phyloP scores from a whole-genome alignment of 2,113 vertebrate genomes.

The Myiagra hebetior region DNA sequence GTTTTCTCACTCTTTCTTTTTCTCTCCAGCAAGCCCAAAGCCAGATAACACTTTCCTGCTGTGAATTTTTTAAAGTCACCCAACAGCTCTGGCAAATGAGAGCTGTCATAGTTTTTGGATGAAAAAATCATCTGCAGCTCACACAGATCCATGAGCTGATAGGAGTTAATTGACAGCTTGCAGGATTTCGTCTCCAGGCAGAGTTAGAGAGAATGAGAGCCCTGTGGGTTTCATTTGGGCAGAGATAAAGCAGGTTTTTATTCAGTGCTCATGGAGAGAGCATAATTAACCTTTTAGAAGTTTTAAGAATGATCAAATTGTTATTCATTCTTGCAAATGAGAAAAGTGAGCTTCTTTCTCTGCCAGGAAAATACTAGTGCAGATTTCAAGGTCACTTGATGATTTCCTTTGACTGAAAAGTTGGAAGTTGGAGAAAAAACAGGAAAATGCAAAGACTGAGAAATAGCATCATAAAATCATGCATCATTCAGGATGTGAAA shows the following conservation, averaged over 20 bases:
- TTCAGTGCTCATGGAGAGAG: conserved; percentile 72
- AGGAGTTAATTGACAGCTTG: conserved; percentile 76
- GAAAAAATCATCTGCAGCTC: conserved; percentile 70
- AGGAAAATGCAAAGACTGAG: neutral
- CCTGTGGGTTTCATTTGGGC: conserved; percentile 75
- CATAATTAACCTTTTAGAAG: conserved; percentile 81
- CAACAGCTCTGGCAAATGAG: conserved; percentile 66
- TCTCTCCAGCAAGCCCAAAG: conserved; percentile 18
- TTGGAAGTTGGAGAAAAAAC: neutral
- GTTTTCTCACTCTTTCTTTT: conserved; percentile 8
- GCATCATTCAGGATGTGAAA: conserved; percentile 22
- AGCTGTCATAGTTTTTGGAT: conserved; percentile 66
- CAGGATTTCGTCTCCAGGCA: conserved; percentile 68
- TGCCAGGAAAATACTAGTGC: conserved; percentile 70
- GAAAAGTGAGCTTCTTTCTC: conserved; percentile 67
- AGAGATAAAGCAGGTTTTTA: conserved; percentile 78
- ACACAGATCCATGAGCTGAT: conserved; percentile 69
- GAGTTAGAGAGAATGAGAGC: conserved; percentile 64
- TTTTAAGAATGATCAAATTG: conserved; percentile 81
- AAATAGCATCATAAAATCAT: conserved; percentile 47
- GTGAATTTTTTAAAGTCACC: conserved; percentile 67
- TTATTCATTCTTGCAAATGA: conserved; percentile 82
- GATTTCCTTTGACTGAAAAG: conserved; percentile 58
- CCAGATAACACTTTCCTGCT: conserved; percentile 66
- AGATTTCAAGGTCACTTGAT: conserved; percentile 77